Evolutionary conservation across 2,888 invertebrate species (phyloP).

Genomic region (Microdon myrmicae): DNA sequence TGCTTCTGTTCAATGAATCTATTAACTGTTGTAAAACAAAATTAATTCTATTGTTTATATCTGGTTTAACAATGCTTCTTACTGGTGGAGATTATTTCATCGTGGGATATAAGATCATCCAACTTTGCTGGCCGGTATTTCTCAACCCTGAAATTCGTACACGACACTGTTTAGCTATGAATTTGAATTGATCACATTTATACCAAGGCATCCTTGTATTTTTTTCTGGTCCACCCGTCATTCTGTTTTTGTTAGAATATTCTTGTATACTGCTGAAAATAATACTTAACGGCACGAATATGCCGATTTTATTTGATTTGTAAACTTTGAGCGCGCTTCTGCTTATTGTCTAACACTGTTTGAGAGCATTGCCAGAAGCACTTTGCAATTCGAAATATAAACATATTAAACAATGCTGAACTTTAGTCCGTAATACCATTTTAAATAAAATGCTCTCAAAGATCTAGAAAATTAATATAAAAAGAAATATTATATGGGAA

Average conservation of each 20-base stretch:
- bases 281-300: too few species aligned
- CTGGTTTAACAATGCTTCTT: conserved; percentile 63
- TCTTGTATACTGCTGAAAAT: too few species aligned
- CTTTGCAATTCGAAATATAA: too few species aligned
- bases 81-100: conserved; percentile 97
- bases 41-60: conserved; percentile 9
- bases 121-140: conserved; percentile 94
- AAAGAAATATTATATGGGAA: too few species aligned
- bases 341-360: too few species aligned
- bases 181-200: conserved; percentile 8
- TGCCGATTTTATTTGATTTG: too few species aligned
- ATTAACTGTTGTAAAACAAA: conserved; percentile 70
- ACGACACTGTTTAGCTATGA: neutral
- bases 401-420: too few species aligned
- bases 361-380: too few species aligned
- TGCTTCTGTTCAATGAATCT: conserved; percentile 91
- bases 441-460: too few species aligned
- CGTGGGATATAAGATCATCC: conserved; percentile 95
- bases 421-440: too few species aligned
- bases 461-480: too few species aligned
- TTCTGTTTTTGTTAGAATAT: conserved; percentile 27
- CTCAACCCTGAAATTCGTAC: conserved; percentile 85
- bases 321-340: too few species aligned
- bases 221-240: conserved; percentile 46
- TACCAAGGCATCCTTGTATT: conserved; percentile 59